phyloP scores from a whole-genome alignment of 2,797 vertebrate species.

The Zenarchopterus dispar region DNA sequence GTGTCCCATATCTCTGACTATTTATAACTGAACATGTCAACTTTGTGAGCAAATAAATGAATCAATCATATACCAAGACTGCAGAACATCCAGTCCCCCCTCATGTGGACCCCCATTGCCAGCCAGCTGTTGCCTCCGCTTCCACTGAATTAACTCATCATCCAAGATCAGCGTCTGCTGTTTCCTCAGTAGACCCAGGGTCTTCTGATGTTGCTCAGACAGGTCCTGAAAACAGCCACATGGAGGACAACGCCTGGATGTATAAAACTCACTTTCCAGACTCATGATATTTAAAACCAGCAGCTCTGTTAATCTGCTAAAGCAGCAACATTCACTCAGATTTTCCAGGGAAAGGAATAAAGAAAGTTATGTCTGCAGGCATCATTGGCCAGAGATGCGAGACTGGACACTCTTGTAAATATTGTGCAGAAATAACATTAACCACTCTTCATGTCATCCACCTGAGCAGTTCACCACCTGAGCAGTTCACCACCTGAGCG shows the following conservation, averaged over 20 bases:
- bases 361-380: no score
- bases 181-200: conserved; percentile 88
- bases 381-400: no score
- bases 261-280: neutral
- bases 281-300: no score
- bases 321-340: no score
- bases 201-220: conserved; percentile 94
- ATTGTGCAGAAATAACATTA: no score
- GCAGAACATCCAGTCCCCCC: conserved; percentile 91
- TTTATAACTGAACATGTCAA: neutral
- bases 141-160: conserved; percentile 96
- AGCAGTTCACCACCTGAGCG: no score
- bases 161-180: conserved; percentile 95
- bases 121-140: conserved; percentile 92
- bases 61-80: conserved; percentile 84
- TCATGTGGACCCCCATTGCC: conserved; percentile 91
- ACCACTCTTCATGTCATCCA: no score
- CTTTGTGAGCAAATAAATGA: neutral
- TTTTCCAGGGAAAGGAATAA: no score
- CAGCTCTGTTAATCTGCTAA: no score
- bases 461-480: no score
- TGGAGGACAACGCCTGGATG: conserved; percentile 6
- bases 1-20: no score
- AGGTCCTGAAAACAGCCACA: conserved; percentile 82
- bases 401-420: no score